phyloP scores from a whole-genome alignment of 2,113 vertebrate species.

The Leptodactylus fuscus region DNA sequence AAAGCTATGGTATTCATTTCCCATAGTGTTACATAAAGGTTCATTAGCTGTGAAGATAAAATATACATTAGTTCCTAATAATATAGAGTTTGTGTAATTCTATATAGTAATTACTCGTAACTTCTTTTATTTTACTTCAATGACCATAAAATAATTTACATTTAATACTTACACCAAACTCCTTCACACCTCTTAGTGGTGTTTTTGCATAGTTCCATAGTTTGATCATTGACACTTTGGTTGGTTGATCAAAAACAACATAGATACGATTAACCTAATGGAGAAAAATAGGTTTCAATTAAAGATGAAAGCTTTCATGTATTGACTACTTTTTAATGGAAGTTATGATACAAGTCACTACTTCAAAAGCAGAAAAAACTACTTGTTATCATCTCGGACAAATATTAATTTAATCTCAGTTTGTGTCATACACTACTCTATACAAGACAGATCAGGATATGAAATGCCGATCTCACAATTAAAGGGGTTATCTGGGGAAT shows the following conservation, averaged over 20 bases:
- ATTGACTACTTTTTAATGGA: background rate
- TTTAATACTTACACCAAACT: slow-evolving; percentile 88
- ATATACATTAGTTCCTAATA: background rate
- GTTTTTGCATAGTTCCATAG: slow-evolving; percentile 98
- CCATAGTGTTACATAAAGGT: too few relatives aligned
- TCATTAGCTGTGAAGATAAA: background rate
- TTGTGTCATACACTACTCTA: too few relatives aligned
- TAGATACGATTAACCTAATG: slow-evolving; percentile 94
- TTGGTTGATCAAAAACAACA: slow-evolving; percentile 93
- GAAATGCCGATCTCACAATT: too few relatives aligned
- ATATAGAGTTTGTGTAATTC: too few relatives aligned
- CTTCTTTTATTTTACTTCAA: too few relatives aligned
- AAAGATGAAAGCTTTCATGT: slow-evolving; percentile 7
- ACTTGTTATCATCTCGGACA: too few relatives aligned
- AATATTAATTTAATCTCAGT: too few relatives aligned
- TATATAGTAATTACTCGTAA: too few relatives aligned
- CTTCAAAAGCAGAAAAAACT: too few relatives aligned
- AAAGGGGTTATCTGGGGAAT: too few relatives aligned
- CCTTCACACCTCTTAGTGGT: slow-evolving; percentile 91
- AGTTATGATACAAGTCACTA: too few relatives aligned
- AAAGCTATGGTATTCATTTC: background rate
- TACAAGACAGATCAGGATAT: too few relatives aligned
- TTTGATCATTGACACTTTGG: slow-evolving; percentile 96
- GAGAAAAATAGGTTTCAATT: slow-evolving; percentile 4
- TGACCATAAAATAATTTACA: background rate